Conservation (phyloP, 2,888 invertebrate species). For the Dioctria linearis region DNA sequence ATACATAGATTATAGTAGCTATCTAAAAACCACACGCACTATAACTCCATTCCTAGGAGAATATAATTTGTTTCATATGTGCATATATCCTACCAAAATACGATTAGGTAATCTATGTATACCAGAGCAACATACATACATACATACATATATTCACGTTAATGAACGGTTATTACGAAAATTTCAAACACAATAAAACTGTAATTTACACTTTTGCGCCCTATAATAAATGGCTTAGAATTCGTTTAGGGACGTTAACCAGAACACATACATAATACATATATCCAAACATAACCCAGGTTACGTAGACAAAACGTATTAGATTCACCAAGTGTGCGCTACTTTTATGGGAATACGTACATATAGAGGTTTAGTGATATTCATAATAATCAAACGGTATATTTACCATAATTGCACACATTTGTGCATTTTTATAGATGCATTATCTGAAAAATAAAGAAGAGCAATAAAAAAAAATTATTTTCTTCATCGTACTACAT, state of each 20-base stretch:
- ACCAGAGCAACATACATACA: too few relatives aligned
- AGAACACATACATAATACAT: too few relatives aligned
- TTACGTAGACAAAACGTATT: slow-evolving; percentile 7
- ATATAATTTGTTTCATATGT: too few relatives aligned
- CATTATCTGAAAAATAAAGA: too few relatives aligned
- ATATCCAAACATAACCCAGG: not conserved
- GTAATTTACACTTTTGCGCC: slow-evolving; percentile 37
- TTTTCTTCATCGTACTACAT: too few relatives aligned
- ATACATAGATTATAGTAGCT: too few relatives aligned
- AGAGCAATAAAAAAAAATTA: too few relatives aligned
- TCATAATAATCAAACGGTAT: slow-evolving; percentile 2
- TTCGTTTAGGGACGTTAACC: slow-evolving; percentile 8
- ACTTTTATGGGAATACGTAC: slow-evolving; percentile 12
- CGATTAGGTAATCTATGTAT: too few relatives aligned
- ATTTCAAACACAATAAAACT: slow-evolving; percentile 40
- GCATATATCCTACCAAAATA: too few relatives aligned
- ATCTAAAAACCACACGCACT: too few relatives aligned
- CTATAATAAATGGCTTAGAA: slow-evolving; percentile 25
- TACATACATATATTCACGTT: not conserved
- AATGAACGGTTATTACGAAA: slow-evolving; percentile 42
- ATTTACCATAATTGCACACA: slow-evolving; percentile 27
- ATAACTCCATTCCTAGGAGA: too few relatives aligned
- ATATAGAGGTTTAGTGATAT: not conserved
- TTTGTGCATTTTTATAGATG: slow-evolving; percentile 3
- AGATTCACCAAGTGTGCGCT: not conserved